phyloP scores from a whole-genome alignment of 2,888 invertebrate species.

The Thecophora atra region DNA sequence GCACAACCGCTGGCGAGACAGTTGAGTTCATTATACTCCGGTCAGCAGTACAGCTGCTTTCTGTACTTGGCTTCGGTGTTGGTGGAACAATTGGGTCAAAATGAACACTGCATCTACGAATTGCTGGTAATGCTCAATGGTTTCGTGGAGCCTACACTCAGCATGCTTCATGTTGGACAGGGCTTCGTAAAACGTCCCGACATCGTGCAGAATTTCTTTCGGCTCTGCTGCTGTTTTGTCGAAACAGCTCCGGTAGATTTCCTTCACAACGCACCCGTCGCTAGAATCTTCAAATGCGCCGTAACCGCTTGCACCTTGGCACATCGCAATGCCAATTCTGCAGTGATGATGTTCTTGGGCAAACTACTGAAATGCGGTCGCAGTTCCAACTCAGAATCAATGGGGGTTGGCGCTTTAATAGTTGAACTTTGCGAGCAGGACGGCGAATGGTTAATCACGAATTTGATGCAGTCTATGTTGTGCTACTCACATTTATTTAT shows the following conservation, averaged over 20 bases:
- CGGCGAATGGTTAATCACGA: constrained; percentile 81
- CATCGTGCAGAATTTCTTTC: too few species aligned
- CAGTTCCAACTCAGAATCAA: constrained; percentile 56
- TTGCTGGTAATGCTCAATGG: constrained; percentile 87
- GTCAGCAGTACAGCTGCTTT: constrained; percentile 88
- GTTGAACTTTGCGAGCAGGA: constrained; percentile 72
- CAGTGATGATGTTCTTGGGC: too few species aligned
- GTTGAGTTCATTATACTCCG: constrained; percentile 80
- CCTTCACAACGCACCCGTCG: too few species aligned
- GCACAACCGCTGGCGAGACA: constrained; percentile 84
- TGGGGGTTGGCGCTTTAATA: constrained; percentile 66
- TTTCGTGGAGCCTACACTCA: constrained; percentile 81
- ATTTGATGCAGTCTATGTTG: constrained; percentile 85
- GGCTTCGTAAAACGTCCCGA: too few species aligned
- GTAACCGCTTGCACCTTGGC: too few species aligned
- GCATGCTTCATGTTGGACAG: constrained; percentile 83
- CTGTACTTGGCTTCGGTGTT: constrained; percentile 90
- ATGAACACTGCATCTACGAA: constrained; percentile 76
- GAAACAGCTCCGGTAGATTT: too few species aligned
- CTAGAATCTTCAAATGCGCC: too few species aligned
- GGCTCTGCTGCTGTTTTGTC: too few species aligned
- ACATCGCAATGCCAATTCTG: too few species aligned
- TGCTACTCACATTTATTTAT: too few species aligned
- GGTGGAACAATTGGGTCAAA: constrained; percentile 85
- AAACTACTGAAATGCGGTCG: constrained; percentile 73